phyloP scores from a whole-genome alignment of 2,888 invertebrate genomes.

The Myathropa florea region DNA sequence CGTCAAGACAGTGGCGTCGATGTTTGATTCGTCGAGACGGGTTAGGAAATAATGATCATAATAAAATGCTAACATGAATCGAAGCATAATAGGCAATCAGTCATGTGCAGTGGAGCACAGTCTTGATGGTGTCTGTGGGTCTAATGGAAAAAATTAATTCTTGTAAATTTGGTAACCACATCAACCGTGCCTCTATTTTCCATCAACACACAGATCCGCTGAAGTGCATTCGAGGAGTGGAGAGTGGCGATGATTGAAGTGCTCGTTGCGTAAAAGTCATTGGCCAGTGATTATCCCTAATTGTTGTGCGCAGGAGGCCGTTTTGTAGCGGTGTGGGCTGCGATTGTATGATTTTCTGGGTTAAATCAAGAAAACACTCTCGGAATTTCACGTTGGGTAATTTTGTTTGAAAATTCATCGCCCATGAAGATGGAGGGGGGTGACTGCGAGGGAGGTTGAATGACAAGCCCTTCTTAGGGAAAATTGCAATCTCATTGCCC shows the following conservation, averaged over 20 bases:
- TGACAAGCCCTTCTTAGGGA: not conserved
- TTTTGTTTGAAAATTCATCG: not conserved
- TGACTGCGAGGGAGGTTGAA: not conserved
- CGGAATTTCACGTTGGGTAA: not conserved
- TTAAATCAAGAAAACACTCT: slow-evolving; percentile 2
- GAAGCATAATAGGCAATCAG: slow-evolving; percentile 50
- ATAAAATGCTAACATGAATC: slow-evolving; percentile 32
- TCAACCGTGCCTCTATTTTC: not conserved
- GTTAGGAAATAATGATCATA: slow-evolving; percentile 33
- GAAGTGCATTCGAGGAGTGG: slow-evolving; percentile 36
- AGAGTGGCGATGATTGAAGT: slow-evolving; percentile 7
- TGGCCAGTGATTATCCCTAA: slow-evolving; percentile 44
- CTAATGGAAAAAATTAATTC: slow-evolving; percentile 19
- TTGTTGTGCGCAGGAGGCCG: slow-evolving; percentile 14
- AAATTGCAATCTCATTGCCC: not conserved
- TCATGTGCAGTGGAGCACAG: slow-evolving; percentile 62
- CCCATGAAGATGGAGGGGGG: not conserved
- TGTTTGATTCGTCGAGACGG: not conserved
- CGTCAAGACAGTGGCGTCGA: too few species aligned
- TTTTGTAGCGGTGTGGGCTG: slow-evolving; percentile 13
- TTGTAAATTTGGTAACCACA: slow-evolving; percentile 45
- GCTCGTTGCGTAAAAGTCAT: slow-evolving; percentile 53
- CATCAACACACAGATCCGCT: not conserved
- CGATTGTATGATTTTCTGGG: slow-evolving; percentile 33
- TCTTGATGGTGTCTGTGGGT: not conserved